Evolutionary conservation across 1,140 invertebrate genomes (phyloP), one percentile per base, ranked within the genome.

Genomic region (Trichonephila inaurata): DNA sequence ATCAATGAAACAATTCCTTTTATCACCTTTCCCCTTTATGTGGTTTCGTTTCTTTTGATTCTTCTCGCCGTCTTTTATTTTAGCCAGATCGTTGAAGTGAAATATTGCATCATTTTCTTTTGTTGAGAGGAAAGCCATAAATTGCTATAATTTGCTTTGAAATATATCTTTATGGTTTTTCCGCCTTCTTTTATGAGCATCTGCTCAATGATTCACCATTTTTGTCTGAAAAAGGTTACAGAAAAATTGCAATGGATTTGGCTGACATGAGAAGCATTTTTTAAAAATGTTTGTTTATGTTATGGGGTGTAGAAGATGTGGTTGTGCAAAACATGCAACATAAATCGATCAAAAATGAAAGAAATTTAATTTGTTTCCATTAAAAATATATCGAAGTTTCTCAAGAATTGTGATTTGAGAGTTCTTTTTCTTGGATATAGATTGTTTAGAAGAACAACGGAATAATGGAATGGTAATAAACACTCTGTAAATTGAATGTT

Each of bases 161-260:
- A 77, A 77, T 19, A 77, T 77, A 77, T 19, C 33, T 77, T 77
- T 77, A 77, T 77, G 72, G 72, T 28, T 77, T 51, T 77, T 77
- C 33, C 24, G 16, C 72, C 72, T 18, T 33, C 28, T 77, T 77
- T 77, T 77, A 33, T 28, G 66, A 12, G 66, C 66, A 69, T 40
- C 28, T 77, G 5, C 0, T 24, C 72, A 6, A 28, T 77, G 24
- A 28, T 18, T 77, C 16, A 24, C 72, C 16, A 77, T 19, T 77
- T 28, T 77, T 77, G 72, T 77, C 72, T 18, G 28, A 77, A 77
- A 33, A 77, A 77, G 18, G 33, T 77, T n/a, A 69, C 66, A 24
- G 66, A 7, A 0, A 7, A 21, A 10, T 1, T 40, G 72, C 72
- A 77, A 77, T 33, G 33, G 72, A 18, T 40, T 19, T 21, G 0